Evolutionary conservation across 2,888 invertebrate species (phyloP).

Genomic region (Epinotia brunnichana): DNA sequence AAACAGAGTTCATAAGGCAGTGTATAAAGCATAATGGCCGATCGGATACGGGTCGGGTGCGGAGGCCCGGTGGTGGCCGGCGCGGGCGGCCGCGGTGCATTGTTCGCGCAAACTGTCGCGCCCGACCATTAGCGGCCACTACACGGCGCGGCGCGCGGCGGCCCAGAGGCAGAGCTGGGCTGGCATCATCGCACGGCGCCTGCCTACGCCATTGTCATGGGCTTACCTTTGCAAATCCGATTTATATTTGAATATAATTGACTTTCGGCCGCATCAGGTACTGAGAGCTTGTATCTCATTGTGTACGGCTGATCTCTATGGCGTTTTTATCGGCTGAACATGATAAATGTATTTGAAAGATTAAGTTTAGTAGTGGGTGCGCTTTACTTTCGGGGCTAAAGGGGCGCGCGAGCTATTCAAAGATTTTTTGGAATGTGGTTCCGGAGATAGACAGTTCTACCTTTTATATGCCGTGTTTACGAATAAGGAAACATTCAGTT

Average conservation of each 20-base stretch:
- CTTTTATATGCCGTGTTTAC: neutral
- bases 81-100: constrained; percentile 52
- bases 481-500: neutral
- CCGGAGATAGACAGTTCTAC: constrained; percentile 42
- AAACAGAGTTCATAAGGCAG: constrained; percentile 65
- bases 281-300: constrained; percentile 73
- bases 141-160: too few species aligned
- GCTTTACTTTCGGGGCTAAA: constrained; percentile 46
- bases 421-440: constrained; percentile 53
- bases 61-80: constrained; percentile 47
- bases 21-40: constrained; percentile 59
- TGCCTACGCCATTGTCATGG: constrained; percentile 75
- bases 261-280: constrained; percentile 80
- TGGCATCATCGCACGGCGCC: constrained; percentile 65
- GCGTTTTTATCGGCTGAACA: constrained; percentile 81
- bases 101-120: constrained; percentile 54
- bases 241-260: constrained; percentile 84
- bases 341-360: constrained; percentile 82
- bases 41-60: constrained; percentile 51
- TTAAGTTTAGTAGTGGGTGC: constrained; percentile 71
- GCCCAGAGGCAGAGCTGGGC: constrained; percentile 60
- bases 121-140: constrained; percentile 59
- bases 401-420: constrained; percentile 60
- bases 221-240: constrained; percentile 83
- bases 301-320: constrained; percentile 78